phyloP scores from a whole-genome alignment of 2,888 invertebrate genomes.

The Petrolisthes manimaculis region DNA sequence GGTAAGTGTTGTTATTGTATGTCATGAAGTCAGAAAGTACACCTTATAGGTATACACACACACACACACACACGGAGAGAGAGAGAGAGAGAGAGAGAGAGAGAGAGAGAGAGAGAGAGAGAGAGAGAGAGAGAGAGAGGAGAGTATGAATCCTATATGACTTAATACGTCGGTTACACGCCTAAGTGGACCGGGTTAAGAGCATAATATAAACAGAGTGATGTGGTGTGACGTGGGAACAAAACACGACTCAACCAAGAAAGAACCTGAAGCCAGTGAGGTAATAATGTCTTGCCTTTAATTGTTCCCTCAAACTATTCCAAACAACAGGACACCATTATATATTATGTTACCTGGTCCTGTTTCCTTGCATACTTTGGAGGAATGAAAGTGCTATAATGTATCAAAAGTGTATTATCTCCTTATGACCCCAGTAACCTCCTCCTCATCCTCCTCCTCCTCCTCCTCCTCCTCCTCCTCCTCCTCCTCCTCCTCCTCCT shows the following conservation, averaged over 20 bases:
- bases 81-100: not conserved
- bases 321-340: too few relatives aligned
- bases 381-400: too few relatives aligned
- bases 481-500: not conserved
- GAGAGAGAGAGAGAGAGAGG: not conserved
- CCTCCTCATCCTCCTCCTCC: not conserved
- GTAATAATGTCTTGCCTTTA: too few relatives aligned
- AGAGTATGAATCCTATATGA: not conserved
- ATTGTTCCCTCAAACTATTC: too few relatives aligned
- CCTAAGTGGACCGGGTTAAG: not conserved
- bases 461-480: not conserved
- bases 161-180: not conserved
- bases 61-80: conserved; percentile 7
- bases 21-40: not conserved
- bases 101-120: not conserved
- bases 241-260: too few relatives aligned
- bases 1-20: not conserved
- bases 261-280: too few relatives aligned
- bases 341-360: too few relatives aligned
- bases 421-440: too few relatives aligned
- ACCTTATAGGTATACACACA: not conserved
- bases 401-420: too few relatives aligned
- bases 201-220: too few relatives aligned
- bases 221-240: too few relatives aligned
- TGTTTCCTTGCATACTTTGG: too few relatives aligned